Percentiles rank a stretch among this genome's conserved stretches.
These are phyloP conservation scores for Stratiolaelaps scimitus DNA, from an alignment of 1,140 invertebrate genomes.

Conservation along the genomic window DNA sequence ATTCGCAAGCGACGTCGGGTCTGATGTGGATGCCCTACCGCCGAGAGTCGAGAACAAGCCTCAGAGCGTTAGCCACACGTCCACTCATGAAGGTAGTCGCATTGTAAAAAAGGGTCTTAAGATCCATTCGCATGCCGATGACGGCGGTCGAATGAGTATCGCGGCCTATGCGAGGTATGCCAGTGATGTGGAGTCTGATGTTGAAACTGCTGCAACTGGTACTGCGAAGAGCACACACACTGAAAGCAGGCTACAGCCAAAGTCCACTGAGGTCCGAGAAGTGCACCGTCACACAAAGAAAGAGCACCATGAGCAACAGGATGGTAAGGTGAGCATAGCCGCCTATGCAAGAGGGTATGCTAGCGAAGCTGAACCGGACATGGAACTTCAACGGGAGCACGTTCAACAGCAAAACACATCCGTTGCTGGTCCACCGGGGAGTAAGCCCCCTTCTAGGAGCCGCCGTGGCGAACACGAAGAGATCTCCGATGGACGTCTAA, in stretches of 20 bases:
- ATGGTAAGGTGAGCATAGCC: too few relatives aligned
- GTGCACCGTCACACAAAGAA: too few relatives aligned
- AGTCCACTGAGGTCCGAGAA: background rate
- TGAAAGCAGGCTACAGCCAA: background rate
- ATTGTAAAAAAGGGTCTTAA: background rate
- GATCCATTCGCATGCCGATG: background rate
- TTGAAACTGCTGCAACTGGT: background rate
- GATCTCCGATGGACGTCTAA: too few relatives aligned
- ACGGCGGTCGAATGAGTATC: background rate
- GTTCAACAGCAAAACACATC: too few relatives aligned
- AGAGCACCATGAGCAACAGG: too few relatives aligned
- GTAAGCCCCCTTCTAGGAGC: too few relatives aligned
- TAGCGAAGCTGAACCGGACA: too few relatives aligned
- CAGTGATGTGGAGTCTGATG: slow-evolving; percentile 16
- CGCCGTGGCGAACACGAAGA: too few relatives aligned
- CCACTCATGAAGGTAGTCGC: background rate
- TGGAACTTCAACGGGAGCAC: too few relatives aligned
- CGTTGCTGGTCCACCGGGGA: too few relatives aligned
- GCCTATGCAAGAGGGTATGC: too few relatives aligned
- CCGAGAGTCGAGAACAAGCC: background rate
- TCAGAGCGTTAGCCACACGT: too few relatives aligned
- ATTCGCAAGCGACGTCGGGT: slow-evolving; percentile 4
- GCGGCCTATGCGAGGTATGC: slow-evolving; percentile 13
- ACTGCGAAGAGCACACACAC: background rate
- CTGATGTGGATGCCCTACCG: background rate